phyloP scores from a whole-genome alignment of 1,140 invertebrate genomes.

The Meloidogyne floridensis region DNA sequence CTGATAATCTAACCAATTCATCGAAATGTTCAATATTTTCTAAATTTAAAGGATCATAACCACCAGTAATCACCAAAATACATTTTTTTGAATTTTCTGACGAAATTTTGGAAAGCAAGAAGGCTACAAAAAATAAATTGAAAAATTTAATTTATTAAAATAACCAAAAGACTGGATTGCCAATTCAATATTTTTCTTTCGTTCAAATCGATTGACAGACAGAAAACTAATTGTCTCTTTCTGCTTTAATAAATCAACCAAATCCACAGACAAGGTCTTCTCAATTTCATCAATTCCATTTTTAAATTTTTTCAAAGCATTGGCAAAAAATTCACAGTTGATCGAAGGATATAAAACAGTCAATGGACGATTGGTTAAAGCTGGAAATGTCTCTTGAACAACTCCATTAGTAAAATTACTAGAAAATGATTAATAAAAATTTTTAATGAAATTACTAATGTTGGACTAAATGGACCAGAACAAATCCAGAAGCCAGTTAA shows the following conservation, averaged over 20 bases:
- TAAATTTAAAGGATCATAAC: conserved; percentile 84
- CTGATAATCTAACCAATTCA: conserved; percentile 75
- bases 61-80: conserved; percentile 90
- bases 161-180: conserved; percentile 80
- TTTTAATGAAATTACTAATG: too few species aligned
- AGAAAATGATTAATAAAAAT: conserved; percentile 66
- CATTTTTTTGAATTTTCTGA: conserved; percentile 71
- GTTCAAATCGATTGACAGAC: conserved; percentile 94
- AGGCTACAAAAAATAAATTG: conserved; percentile 15
- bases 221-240: conserved; percentile 73
- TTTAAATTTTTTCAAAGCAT: conserved; percentile 9
- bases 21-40: conserved; percentile 87
- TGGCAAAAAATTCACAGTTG: conserved; percentile 72
- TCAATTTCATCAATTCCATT: neutral
- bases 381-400: conserved; percentile 67
- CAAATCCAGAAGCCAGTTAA: too few species aligned
- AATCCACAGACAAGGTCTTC: neutral
- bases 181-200: conserved; percentile 88
- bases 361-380: conserved; percentile 64
- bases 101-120: neutral
- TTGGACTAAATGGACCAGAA: too few species aligned
- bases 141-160: conserved; percentile 37
- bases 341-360: conserved; percentile 87
- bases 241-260: neutral
- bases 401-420: conserved; percentile 79